Evolutionary conservation across 1,140 invertebrate species (phyloP).

Genomic region (Orussus abietinus): DNA sequence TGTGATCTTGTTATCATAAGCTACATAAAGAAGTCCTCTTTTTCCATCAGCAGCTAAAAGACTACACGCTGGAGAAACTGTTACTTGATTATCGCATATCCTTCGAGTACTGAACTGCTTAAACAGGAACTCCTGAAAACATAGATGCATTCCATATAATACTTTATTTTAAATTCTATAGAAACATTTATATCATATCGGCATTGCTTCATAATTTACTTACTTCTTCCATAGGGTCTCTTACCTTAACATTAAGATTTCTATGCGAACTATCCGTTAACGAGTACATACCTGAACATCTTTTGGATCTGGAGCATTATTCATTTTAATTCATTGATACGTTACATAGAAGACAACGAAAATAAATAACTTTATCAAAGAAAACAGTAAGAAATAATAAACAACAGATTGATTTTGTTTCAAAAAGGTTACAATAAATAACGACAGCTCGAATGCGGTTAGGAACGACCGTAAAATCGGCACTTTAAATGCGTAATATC

Average conservation of each 20-base stretch:
- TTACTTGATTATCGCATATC: constrained; percentile 33
- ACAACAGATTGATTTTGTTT: too few species aligned
- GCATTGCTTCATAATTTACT: constrained; percentile 1
- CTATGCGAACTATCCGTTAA: background rate
- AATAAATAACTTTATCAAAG: constrained; percentile 39
- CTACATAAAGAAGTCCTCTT: constrained; percentile 43
- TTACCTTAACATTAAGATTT: constrained; percentile 5
- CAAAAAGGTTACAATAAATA: too few species aligned
- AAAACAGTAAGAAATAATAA: too few species aligned
- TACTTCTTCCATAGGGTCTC: background rate
- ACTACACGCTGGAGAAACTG: constrained; percentile 30
- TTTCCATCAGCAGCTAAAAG: constrained; percentile 39
- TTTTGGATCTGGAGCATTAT: constrained; percentile 28
- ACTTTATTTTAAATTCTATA: constrained; percentile 5
- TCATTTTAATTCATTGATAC: constrained; percentile 26
- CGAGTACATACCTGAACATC: constrained; percentile 35
- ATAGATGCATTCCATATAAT: constrained; percentile 3
- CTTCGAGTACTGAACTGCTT: constrained; percentile 33
- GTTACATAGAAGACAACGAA: constrained; percentile 20
- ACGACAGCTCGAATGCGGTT: too few species aligned
- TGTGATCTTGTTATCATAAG: constrained; percentile 37
- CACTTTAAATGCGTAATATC: too few species aligned
- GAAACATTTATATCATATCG: constrained; percentile 3
- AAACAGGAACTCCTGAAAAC: constrained; percentile 44
- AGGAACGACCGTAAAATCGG: too few species aligned